A percentile compares a stretch with the other conserved stretches of the same genome.
Conservation (phyloP, 2,113 vertebrate genomes). For the Pogona vitticeps region DNA sequence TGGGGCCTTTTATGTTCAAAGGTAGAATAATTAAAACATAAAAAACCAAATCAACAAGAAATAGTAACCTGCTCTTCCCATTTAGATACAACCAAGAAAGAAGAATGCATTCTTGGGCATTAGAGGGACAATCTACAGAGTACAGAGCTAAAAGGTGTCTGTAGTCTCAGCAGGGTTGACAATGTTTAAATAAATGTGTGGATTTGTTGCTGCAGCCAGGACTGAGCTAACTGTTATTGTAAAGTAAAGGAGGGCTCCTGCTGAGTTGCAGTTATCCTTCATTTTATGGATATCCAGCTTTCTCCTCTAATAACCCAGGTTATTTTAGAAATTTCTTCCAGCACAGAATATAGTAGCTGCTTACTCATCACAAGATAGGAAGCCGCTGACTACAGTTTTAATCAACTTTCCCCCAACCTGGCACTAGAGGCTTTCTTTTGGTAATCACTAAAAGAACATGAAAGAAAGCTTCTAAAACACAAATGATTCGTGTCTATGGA, state of each 20-base stretch:
- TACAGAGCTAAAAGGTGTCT: neutral
- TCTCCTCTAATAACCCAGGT: neutral
- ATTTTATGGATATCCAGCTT: neutral
- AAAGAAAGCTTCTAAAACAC: too few relatives aligned
- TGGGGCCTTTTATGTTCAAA: neutral
- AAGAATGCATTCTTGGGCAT: neutral
- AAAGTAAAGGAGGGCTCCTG: slow-evolving; percentile 11
- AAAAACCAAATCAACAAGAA: slow-evolving; percentile 16
- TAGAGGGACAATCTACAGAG: slow-evolving; percentile 7
- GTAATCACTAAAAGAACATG: too few relatives aligned
- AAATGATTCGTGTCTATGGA: too few relatives aligned
- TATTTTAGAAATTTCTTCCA: neutral
- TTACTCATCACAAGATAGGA: neutral
- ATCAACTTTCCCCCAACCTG: too few relatives aligned
- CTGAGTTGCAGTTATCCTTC: neutral
- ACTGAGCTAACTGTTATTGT: neutral
- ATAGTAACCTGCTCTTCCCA: neutral
- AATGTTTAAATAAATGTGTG: slow-evolving; percentile 11
- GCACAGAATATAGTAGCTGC: neutral
- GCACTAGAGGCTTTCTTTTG: too few relatives aligned
- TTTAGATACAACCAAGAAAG: slow-evolving; percentile 34
- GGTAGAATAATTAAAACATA: neutral
- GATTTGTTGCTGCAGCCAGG: neutral
- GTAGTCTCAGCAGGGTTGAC: neutral
- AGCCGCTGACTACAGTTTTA: neutral